Base-by-base conservation (phyloP, 2,888 invertebrate genomes). In the Trissonchulus latispiculum region DNA sequence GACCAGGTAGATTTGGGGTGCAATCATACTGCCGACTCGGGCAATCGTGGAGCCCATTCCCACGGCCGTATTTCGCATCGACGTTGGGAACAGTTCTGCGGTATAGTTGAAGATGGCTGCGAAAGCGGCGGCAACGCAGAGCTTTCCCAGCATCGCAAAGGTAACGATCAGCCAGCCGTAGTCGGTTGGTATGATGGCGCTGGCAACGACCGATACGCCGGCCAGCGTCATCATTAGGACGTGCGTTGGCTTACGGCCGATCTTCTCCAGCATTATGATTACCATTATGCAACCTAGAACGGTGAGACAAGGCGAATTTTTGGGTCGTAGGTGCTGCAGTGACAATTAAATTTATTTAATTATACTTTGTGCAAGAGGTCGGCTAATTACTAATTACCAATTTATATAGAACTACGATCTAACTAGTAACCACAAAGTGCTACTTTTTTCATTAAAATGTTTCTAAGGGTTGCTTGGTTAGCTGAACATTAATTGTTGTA, bases 41-140 rank as follows among this genome's bases (percentile, higher is more conserved):
- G 75, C 71, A 35, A 59, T n/a, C n/a, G 61, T 28, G 2, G 71
- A 74, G 8, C 67, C 37, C 32, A 59, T 59, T n/a, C 75, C 75
- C 29, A 62, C 72, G 32, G 48, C 74, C 1, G 72, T 3, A 18
- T 75, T 75, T 1, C 75, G 74, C 15, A 69, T 72, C 28, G 75
- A 74, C 23, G 74, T 74, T 1, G 74, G 74, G 36, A 74, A 74
- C n/a, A 74, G 2, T 48, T 74, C 74, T 18, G 73, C 73, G 18
- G 74, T 15, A 36, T 75, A 75, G 37, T 72, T 72, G 72, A 72
- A 75, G 64, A 48, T 62, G 31, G 75, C 68, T 61, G 74, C 75
- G 35, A 75, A 75, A 29, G 68, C 61, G 31, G 72, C 75, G 32
- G 72, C 23, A 1, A 72, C 62, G 35, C 62, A 59, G 28, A 68